These are phyloP conservation scores for Petroica traversi DNA, from an alignment of 2,113 vertebrate species.

Conservation along the genomic window DNA sequence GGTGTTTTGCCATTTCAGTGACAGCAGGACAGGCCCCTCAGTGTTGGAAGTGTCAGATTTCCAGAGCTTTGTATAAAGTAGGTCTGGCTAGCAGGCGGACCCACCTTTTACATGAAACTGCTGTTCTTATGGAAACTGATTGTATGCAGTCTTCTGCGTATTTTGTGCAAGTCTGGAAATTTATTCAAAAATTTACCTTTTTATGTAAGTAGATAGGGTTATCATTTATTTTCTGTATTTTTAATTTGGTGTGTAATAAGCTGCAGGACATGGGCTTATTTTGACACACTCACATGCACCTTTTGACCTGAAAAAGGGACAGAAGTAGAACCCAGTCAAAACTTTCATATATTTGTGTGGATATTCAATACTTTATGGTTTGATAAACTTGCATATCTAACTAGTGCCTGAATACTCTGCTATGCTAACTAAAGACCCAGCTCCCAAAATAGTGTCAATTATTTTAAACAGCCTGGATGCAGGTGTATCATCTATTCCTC, in stretches of 20 bases:
- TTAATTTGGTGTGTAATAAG: constrained; percentile 57
- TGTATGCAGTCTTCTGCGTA: constrained; percentile 45
- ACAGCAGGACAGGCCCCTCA: not conserved
- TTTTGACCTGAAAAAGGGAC: constrained; percentile 59
- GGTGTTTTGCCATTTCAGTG: not conserved
- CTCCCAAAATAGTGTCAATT: not conserved
- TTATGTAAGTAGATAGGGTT: constrained; percentile 60
- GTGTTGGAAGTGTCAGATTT: not conserved
- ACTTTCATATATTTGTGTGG: constrained; percentile 37
- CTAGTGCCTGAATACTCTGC: constrained; percentile 39
- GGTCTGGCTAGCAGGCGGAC: not conserved
- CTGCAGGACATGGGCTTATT: constrained; percentile 67
- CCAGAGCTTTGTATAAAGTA: not conserved
- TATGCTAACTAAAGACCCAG: constrained; percentile 19
- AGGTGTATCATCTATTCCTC: not conserved
- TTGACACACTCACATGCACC: constrained; percentile 42
- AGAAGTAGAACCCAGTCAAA: constrained; percentile 51
- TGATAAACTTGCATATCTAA: constrained; percentile 13
- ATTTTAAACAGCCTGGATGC: not conserved
- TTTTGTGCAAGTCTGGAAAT: constrained; percentile 62
- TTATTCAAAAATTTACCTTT: constrained; percentile 39
- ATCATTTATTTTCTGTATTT: constrained; percentile 68
- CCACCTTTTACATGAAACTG: constrained; percentile 14
- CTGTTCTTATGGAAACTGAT: constrained; percentile 64
- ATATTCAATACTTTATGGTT: constrained; percentile 25